phyloP scores from a whole-genome alignment of 2,113 vertebrate species.

The Chauna torquata region DNA sequence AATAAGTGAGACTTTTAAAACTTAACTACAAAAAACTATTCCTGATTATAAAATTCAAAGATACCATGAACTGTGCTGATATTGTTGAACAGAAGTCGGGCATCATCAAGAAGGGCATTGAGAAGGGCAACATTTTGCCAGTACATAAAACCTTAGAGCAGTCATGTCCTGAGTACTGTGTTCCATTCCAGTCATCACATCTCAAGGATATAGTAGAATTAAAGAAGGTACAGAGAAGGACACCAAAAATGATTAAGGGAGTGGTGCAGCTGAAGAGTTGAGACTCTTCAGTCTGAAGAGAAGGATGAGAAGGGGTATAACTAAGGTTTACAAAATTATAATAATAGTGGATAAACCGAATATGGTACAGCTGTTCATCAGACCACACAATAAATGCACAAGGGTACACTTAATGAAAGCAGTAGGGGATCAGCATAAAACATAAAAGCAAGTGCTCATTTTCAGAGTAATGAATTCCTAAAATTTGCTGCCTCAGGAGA shows the following conservation, averaged over 20 bases:
- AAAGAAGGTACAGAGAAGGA: background rate
- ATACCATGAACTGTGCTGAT: background rate
- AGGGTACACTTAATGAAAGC: background rate
- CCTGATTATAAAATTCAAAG: background rate
- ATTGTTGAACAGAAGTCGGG: background rate
- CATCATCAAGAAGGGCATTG: background rate
- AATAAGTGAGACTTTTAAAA: background rate
- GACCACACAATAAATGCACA: background rate
- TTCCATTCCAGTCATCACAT: background rate
- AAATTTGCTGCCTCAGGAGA: background rate
- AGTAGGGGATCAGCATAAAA: background rate
- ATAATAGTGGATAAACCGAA: background rate
- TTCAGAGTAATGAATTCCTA: background rate
- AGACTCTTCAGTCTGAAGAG: background rate
- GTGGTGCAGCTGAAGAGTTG: background rate
- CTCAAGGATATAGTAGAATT: background rate
- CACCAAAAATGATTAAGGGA: background rate
- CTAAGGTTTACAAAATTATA: background rate
- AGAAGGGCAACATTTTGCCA: background rate
- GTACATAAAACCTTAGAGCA: background rate
- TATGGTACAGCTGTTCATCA: background rate
- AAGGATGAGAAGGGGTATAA: background rate
- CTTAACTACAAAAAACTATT: background rate
- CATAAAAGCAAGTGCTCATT: background rate
- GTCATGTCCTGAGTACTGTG: background rate